These are phyloP conservation scores for Lithophane ornitopus DNA, from an alignment of 2,888 invertebrate genomes.

Conservation along the genomic window DNA sequence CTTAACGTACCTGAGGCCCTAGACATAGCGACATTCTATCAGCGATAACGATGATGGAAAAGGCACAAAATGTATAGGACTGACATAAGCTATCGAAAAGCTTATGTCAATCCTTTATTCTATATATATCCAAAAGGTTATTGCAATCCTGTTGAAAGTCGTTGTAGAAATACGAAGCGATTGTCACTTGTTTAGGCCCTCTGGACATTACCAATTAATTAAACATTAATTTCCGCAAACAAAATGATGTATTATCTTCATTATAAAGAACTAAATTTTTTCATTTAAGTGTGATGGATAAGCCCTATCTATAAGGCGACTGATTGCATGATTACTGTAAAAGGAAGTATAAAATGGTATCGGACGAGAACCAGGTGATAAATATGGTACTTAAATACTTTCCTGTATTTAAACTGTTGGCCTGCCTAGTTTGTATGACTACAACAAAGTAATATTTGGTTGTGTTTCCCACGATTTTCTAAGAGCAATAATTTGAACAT, in stretches of 20 bases:
- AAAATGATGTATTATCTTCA: slow-evolving; percentile 25
- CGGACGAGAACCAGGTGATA: not conserved
- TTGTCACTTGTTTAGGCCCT: no score
- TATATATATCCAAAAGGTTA: no score
- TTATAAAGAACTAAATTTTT: slow-evolving; percentile 17
- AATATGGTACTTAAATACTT: not conserved
- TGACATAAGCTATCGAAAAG: no score
- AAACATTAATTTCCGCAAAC: slow-evolving; percentile 27
- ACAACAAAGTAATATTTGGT: not conserved
- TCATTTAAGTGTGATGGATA: slow-evolving; percentile 25
- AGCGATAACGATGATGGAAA: no score
- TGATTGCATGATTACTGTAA: slow-evolving; percentile 6
- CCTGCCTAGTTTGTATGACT: not conserved
- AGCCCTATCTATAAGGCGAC: slow-evolving; percentile 4
- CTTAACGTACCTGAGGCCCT: no score
- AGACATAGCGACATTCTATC: no score
- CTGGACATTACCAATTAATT: slow-evolving; percentile 35
- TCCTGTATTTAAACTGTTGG: not conserved
- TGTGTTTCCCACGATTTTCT: not conserved
- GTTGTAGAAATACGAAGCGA: no score
- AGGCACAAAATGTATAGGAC: no score
- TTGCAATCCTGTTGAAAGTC: no score
- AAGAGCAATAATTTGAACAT: not conserved
- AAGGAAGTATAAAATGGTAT: slow-evolving; percentile 26
- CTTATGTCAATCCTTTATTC: no score